phyloP scores from a whole-genome alignment of 2,113 vertebrate genomes.

The Eudyptes chrysolophus region DNA sequence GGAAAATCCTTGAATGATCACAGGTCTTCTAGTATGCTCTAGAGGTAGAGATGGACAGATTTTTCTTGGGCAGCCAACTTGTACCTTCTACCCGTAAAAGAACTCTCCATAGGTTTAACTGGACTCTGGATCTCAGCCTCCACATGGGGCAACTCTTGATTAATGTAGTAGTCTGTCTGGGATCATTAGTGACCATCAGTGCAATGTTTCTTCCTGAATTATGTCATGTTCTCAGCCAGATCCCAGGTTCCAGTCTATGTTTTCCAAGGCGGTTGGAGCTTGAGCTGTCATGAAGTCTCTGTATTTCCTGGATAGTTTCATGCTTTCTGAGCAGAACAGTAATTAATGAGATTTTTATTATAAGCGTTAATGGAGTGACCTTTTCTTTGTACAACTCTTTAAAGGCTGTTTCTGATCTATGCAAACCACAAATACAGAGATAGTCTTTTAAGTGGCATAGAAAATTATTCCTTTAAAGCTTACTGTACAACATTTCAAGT shows the following conservation, averaged over 20 bases:
- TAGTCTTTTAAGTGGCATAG: neutral
- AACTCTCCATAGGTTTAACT: neutral
- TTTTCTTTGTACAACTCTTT: neutral
- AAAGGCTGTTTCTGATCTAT: neutral
- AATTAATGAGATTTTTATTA: slow-evolving; percentile 15
- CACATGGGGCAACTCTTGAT: neutral
- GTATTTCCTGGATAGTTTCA: neutral
- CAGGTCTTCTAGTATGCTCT: neutral
- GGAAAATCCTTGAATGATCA: neutral
- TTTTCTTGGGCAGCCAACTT: neutral
- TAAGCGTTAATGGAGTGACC: neutral
- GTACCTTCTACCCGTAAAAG: neutral
- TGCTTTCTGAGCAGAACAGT: neutral
- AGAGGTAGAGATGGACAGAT: neutral
- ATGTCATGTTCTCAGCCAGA: neutral
- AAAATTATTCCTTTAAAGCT: neutral
- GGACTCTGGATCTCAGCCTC: neutral
- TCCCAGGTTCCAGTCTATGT: neutral
- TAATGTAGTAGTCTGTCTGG: neutral
- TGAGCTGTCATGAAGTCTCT: neutral
- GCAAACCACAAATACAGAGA: neutral
- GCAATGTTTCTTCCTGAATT: neutral
- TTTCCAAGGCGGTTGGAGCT: neutral
- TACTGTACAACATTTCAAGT: neutral
- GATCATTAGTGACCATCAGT: neutral